Conservation (phyloP, 1,140 invertebrate species). For the Bursaphelenchus mucronatus region DNA sequence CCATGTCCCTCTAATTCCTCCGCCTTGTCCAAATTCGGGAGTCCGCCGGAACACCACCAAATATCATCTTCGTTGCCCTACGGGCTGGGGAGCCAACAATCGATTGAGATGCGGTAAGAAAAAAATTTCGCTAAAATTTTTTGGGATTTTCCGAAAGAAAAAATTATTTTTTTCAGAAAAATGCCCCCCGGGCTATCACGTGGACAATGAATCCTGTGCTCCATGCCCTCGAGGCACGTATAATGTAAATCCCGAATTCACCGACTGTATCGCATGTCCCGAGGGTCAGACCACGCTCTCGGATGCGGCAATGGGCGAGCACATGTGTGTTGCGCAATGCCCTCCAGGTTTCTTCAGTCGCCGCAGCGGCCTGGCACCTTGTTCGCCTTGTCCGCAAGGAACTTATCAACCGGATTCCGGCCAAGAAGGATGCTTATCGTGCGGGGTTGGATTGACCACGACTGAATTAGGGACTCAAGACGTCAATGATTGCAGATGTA, state of each 20-base stretch:
- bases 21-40: constrained; percentile 1
- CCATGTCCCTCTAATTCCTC: neutral
- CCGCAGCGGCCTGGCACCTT: constrained; percentile 24
- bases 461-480: neutral
- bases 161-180: constrained; percentile 18
- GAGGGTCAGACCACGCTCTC: constrained; percentile 9
- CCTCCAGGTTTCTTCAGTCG: constrained; percentile 18
- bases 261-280: constrained; percentile 23
- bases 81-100: constrained; percentile 26
- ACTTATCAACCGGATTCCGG: constrained; percentile 27
- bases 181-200: constrained; percentile 27
- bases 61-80: constrained; percentile 25
- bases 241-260: neutral
- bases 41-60: constrained; percentile 18
- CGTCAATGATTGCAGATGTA: constrained; percentile 19
- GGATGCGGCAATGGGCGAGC: constrained; percentile 7
- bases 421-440: constrained; percentile 15
- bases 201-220: constrained; percentile 20
- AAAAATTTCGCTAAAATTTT: neutral
- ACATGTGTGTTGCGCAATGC: constrained; percentile 23
- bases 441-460: constrained; percentile 12
- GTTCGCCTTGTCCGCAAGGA: constrained; percentile 17
- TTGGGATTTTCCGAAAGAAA: constrained; percentile 12
- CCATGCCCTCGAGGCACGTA: constrained; percentile 20
- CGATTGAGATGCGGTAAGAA: constrained; percentile 29